Evolutionary conservation across 2,888 invertebrate genomes (phyloP).

Genomic region (Lasioglossum vierecki): DNA sequence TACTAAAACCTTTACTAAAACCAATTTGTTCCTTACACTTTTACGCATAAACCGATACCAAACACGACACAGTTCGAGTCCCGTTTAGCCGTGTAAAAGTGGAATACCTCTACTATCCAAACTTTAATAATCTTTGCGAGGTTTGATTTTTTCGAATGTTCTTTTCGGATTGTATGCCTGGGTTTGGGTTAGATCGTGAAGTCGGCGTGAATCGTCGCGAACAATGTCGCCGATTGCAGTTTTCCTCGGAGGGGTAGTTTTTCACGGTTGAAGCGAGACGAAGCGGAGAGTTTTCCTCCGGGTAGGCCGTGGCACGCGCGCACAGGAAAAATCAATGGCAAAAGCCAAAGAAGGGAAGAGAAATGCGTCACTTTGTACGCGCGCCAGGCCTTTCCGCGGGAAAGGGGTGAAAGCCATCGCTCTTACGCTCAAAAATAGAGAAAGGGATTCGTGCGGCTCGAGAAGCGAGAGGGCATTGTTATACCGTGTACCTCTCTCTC

Average conservation of each 20-base stretch:
- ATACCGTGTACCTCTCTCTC: slow-evolving; percentile 1
- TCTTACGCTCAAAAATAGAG: slow-evolving; percentile 59
- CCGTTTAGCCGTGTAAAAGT: no score
- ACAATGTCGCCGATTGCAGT: neutral
- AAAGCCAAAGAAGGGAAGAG: slow-evolving; percentile 43
- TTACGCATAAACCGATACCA: no score
- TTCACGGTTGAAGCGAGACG: slow-evolving; percentile 4
- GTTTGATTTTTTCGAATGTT: no score
- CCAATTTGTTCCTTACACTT: no score
- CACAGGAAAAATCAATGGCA: slow-evolving; percentile 51
- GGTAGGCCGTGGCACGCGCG: neutral
- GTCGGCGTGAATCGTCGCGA: neutral
- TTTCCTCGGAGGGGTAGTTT: neutral
- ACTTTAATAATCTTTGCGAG: no score
- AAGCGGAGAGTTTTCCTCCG: slow-evolving; percentile 18
- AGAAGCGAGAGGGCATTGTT: slow-evolving; percentile 65
- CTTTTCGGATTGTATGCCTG: no score
- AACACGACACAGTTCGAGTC: no score
- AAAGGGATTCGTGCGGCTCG: slow-evolving; percentile 50
- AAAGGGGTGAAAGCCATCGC: slow-evolving; percentile 60
- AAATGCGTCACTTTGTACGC: slow-evolving; percentile 59
- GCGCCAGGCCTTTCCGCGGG: slow-evolving; percentile 43
- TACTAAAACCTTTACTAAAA: no score
- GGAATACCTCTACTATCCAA: no score
- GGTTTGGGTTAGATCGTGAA: no score